These are phyloP conservation scores for Trematomus bernacchii DNA, from an alignment of 2,797 vertebrate genomes.

Conservation along the genomic window DNA sequence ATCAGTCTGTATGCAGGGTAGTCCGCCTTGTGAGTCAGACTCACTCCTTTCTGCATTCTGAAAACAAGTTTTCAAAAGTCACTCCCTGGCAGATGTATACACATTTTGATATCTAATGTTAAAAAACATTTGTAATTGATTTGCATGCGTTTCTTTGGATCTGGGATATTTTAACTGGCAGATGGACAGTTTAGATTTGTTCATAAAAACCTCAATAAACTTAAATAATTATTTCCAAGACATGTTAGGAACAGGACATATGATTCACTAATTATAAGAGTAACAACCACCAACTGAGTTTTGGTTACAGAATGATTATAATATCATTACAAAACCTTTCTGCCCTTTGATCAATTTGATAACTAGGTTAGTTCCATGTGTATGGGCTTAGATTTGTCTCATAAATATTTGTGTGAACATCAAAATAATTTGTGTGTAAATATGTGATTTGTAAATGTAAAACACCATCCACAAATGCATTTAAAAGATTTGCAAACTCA, in stretches of 20 bases:
- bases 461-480: no score
- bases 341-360: no score
- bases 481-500: no score
- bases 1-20: conserved; percentile 83
- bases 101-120: not conserved
- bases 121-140: not conserved
- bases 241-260: not conserved
- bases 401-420: no score
- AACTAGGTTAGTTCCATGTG: no score
- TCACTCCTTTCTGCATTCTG: conserved; percentile 90
- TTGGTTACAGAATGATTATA: no score
- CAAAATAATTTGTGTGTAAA: no score
- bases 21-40: conserved; percentile 89
- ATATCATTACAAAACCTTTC: no score
- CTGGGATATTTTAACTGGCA: not conserved
- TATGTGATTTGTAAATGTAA: no score
- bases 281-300: not conserved
- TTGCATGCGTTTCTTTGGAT: not conserved
- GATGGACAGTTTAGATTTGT: not conserved
- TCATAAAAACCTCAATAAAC: not conserved
- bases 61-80: not conserved
- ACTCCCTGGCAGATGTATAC: not conserved
- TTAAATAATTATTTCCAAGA: not conserved
- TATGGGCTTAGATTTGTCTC: no score
- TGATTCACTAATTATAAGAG: not conserved